Base-by-base conservation (phyloP, 2,797 vertebrate species). In the Neosilurus hyrtlii region DNA sequence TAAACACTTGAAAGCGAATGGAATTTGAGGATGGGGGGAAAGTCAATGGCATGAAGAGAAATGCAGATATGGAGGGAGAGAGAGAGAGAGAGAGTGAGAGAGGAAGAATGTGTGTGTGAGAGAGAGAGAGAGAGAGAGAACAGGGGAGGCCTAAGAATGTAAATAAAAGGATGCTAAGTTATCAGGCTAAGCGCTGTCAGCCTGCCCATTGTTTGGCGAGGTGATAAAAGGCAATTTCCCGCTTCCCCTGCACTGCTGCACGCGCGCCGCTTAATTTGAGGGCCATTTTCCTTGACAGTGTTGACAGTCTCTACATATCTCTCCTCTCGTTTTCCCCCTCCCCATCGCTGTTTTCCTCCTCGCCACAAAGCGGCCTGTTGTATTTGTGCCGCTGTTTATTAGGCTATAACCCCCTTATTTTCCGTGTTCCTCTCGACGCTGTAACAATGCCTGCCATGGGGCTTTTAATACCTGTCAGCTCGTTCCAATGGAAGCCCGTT, bases 201-300 rank as follows among this genome's bases (percentile, higher is more conserved):
- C 90, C 91, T 86, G 91, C 82, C 93, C 85, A 94, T 95, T 95
- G 94, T 95, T 95, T 94, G 91, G 78, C 91, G 90, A 91, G 91
- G 91, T 90, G 94, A 95, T 95, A 94, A 95, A 95, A 94, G 92
- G 91, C 93, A 92, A 92, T 94, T 94, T 95, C 92, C 92, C 91
- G 91, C 92, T 92, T 92, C 93, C 89, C 91, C 93, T 90, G 91
- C 91, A 87, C 91, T 92, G 90, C 91, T 89, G 89, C 91, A 91
- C 87, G 90, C 91, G 91, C 89, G 65, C 89, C 91, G 92, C 92
- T 94, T 95, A 94, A 94, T 95, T 94, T 94, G 92, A 94, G 93
- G 89, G 91, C 90, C 92, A 92, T 93, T 95, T 94, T 94, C 92
- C 89, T 83, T 94, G 93, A 94, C 93, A 94, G 92, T 93, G 93